Evolutionary conservation across 2,888 invertebrate genomes (phyloP).

Genomic region (Pristionchus exspectatus): DNA sequence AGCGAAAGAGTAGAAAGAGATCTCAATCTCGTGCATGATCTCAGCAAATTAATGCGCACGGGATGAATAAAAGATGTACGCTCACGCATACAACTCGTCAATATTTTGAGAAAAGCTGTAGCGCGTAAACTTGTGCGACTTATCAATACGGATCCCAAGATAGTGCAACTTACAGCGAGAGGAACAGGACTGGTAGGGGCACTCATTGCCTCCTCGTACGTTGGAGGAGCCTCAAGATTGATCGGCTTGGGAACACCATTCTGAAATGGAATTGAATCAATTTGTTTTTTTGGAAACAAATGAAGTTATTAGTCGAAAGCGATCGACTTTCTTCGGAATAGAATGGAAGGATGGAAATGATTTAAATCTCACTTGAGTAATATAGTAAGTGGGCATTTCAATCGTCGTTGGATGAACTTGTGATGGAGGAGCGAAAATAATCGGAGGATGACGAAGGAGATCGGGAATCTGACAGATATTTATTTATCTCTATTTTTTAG

Average conservation of each 20-base stretch:
- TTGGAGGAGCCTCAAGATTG: constrained; percentile 50
- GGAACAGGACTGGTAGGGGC: constrained; percentile 49
- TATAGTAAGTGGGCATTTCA: constrained; percentile 38
- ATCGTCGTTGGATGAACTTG: not conserved
- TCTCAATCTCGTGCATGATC: not conserved
- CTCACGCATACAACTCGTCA: too few relatives aligned
- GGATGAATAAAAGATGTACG: not conserved
- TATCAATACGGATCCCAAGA: too few relatives aligned
- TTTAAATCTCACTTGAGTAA: not conserved
- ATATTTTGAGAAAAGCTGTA: too few relatives aligned
- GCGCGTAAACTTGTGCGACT: too few relatives aligned
- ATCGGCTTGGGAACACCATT: constrained; percentile 51
- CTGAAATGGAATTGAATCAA: not conserved
- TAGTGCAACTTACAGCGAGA: constrained; percentile 5
- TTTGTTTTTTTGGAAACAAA: not conserved
- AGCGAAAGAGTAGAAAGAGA: not conserved
- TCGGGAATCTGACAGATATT: not conserved
- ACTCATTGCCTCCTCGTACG: constrained; percentile 54
- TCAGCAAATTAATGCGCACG: not conserved
- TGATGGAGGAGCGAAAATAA: constrained; percentile 40
- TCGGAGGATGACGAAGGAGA: constrained; percentile 13
- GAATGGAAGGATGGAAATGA: not conserved
- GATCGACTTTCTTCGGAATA: too few relatives aligned
- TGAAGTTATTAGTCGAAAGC: too few relatives aligned
- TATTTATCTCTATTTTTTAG: not conserved